Conservation (phyloP, 2,888 invertebrate genomes). For the Drepana falcataria region DNA sequence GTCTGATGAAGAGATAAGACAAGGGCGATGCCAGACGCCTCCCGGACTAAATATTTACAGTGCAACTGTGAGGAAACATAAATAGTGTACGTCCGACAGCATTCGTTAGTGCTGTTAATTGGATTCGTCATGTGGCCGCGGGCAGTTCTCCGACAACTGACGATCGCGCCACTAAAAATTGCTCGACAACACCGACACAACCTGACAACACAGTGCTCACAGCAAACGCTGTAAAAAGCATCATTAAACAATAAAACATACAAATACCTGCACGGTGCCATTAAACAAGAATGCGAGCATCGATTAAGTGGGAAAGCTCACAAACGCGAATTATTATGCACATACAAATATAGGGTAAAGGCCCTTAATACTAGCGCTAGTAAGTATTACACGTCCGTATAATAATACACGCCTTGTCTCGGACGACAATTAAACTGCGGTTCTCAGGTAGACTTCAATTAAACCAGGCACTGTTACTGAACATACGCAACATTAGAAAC, state of each 20-base stretch:
- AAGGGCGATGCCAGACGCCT: slow-evolving; percentile 66
- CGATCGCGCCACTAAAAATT: slow-evolving; percentile 18
- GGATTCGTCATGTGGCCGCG: slow-evolving; percentile 62
- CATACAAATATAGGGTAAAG: slow-evolving; percentile 50
- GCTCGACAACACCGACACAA: slow-evolving; percentile 14
- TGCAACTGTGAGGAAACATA: slow-evolving; percentile 69
- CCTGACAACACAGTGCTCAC: slow-evolving; percentile 6
- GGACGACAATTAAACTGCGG: slow-evolving; percentile 45
- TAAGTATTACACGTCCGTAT: slow-evolving; percentile 49
- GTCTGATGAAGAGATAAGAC: slow-evolving; percentile 62
- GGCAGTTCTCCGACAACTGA: slow-evolving; percentile 26
- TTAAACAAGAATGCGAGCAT: slow-evolving; percentile 23
- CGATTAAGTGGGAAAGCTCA: slow-evolving; percentile 36
- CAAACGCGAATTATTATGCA: slow-evolving; percentile 47
- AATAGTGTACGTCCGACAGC: slow-evolving; percentile 64
- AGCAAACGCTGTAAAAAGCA: slow-evolving; percentile 6
- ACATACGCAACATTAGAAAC: slow-evolving; percentile 23
- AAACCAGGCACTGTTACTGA: slow-evolving; percentile 48
- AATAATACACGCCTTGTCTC: slow-evolving; percentile 46
- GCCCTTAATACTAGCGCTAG: slow-evolving; percentile 42
- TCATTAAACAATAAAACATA: slow-evolving; percentile 1
- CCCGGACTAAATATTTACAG: slow-evolving; percentile 72
- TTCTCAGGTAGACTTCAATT: slow-evolving; percentile 56
- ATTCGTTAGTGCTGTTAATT: slow-evolving; percentile 70
- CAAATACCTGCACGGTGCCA: slow-evolving; percentile 10